Evolutionary conservation across 2,888 invertebrate genomes (phyloP).

Genomic region (Rhimphoctona megacephalus): DNA sequence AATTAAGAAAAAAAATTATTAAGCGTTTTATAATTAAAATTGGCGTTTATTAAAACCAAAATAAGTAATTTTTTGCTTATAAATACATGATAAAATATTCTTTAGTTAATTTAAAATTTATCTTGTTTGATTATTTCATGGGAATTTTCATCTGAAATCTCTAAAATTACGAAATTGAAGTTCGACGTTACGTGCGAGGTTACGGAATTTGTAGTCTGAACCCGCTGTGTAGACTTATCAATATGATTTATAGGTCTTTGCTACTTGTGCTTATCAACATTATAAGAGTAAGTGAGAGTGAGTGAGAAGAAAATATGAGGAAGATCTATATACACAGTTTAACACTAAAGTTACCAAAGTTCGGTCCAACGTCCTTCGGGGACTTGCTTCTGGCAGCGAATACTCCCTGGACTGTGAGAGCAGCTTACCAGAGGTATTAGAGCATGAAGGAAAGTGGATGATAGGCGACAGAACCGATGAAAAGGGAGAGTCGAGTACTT

Average conservation of each 20-base stretch:
- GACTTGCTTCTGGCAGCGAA: conserved; percentile 31
- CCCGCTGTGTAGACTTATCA: neutral
- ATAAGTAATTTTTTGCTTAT: neutral
- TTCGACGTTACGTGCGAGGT: neutral
- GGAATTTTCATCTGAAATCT: neutral
- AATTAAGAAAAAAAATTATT: neutral
- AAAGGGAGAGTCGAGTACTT: conserved; percentile 25
- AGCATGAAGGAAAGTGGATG: conserved; percentile 18
- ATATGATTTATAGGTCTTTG: conserved; percentile 8
- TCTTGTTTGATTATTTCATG: neutral
- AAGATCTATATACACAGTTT: conserved; percentile 1
- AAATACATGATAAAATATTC: neutral
- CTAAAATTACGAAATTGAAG: neutral
- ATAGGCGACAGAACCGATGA: conserved; percentile 3
- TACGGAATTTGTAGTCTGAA: neutral
- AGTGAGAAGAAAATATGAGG: neutral
- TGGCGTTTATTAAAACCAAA: neutral
- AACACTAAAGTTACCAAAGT: conserved; percentile 22
- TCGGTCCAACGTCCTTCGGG: conserved; percentile 31
- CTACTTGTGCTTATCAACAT: neutral
- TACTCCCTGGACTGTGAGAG: conserved; percentile 19
- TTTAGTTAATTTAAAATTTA: neutral
- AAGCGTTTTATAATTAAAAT: neutral
- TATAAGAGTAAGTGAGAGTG: neutral
- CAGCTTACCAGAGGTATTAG: conserved; percentile 21